Conservation (phyloP, 2,797 vertebrate genomes). For the Erpetoichthys calabaricus region DNA sequence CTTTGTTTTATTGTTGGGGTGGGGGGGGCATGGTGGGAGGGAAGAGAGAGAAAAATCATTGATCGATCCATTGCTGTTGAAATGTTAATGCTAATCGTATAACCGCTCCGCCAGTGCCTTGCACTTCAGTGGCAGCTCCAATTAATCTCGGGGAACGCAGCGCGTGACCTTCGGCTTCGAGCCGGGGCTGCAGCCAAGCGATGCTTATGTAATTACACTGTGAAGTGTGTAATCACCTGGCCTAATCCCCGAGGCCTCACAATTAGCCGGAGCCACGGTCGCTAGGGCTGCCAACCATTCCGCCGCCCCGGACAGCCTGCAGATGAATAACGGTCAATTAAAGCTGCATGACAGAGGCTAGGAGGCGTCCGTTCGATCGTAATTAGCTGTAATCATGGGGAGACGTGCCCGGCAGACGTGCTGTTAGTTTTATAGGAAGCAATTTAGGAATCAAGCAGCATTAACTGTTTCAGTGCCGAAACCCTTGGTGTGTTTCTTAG, state of each 20-base stretch:
- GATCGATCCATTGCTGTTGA: constrained; percentile 76
- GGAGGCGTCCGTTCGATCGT: constrained; percentile 80
- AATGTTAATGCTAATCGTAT: constrained; percentile 94
- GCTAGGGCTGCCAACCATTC: constrained; percentile 59
- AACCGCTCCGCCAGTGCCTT: constrained; percentile 74
- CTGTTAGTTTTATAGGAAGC: constrained; percentile 61
- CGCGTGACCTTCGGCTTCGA: constrained; percentile 71
- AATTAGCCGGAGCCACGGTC: constrained; percentile 75
- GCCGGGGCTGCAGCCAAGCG: constrained; percentile 74
- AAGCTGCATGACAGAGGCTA: constrained; percentile 77
- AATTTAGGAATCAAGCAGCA: constrained; percentile 64
- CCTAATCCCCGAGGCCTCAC: constrained; percentile 84
- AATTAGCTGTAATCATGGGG: constrained; percentile 92
- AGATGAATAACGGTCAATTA: constrained; percentile 94
- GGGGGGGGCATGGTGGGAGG: constrained; percentile 5
- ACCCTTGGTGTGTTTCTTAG: not conserved
- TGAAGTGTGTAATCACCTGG: constrained; percentile 97
- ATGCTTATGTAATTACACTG: constrained; percentile 95
- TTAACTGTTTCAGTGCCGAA: constrained; percentile 46
- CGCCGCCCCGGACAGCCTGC: constrained; percentile 55
- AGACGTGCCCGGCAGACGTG: constrained; percentile 54
- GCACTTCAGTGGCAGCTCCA: constrained; percentile 84
- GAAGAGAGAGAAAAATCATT: constrained; percentile 31
- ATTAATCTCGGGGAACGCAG: constrained; percentile 86
- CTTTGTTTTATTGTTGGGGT: constrained; percentile 36